phyloP scores from a whole-genome alignment of 2,888 invertebrate species.

The Lasioglossum calceatum region DNA sequence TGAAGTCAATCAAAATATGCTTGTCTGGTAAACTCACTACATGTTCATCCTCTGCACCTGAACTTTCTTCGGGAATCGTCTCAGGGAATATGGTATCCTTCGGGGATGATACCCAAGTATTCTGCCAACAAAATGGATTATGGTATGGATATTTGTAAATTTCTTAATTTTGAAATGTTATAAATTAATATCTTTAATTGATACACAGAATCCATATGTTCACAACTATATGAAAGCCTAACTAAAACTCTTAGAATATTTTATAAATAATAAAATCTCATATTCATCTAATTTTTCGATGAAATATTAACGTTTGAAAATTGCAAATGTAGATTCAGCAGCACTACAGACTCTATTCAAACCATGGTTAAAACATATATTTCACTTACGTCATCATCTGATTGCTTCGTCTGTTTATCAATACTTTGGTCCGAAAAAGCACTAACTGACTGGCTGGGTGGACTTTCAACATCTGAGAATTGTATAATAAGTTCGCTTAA shows the following conservation, averaged over 20 bases:
- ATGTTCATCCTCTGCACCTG: conserved; percentile 96
- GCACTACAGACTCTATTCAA: background rate
- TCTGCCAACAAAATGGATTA: conserved; percentile 81
- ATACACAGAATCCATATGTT: background rate
- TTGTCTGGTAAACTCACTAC: conserved; percentile 86
- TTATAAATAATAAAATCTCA: too few species aligned
- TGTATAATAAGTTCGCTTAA: background rate
- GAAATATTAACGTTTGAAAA: background rate
- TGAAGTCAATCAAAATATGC: background rate
- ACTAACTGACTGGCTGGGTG: conserved; percentile 87
- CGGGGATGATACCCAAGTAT: conserved; percentile 93
- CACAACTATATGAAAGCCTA: too few species aligned
- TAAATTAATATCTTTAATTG: background rate
- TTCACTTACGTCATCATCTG: conserved; percentile 87
- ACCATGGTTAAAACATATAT: background rate
- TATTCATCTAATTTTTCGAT: background rate
- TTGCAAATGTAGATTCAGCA: background rate
- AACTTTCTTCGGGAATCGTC: conserved; percentile 96
- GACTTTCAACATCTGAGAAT: conserved; percentile 84
- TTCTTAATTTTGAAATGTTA: background rate
- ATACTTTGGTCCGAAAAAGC: conserved; percentile 85
- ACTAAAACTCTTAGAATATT: too few species aligned
- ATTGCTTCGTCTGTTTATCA: conserved; percentile 82
- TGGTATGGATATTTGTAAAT: background rate
- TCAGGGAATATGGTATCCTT: conserved; percentile 96